Evolutionary conservation across 2,113 vertebrate genomes (phyloP), one percentile per base, ranked within the genome.

Genomic region (Narcine bancroftii): DNA sequence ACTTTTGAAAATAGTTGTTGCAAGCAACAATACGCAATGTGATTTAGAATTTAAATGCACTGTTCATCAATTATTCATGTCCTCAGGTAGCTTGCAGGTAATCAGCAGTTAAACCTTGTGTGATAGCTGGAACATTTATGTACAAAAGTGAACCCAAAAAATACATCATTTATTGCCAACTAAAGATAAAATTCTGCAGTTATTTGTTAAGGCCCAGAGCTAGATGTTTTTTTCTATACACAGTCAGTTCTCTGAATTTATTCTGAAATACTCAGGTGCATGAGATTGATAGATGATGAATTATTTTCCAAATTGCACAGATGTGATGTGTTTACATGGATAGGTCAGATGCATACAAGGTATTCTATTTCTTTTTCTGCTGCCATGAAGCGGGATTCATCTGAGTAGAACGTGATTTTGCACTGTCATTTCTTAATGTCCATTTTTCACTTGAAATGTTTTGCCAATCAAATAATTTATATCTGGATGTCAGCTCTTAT

Each of bases 401-500:
- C n/a, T 56, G 11, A 85, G 29, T 81, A 0, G 29, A 56, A 53
- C 50, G 2, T 85, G 81, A 56, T n/a, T 85, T 19, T 45, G 9
- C 87, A 45, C 9, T 66, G 10, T 7, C 87, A 91, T 21, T 91
- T 45, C 10, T 26, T 39, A 69, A 9, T 29, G 87, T 11, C 19
- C 13, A 26, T 45, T 24, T 26, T 91, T n/a, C 87, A 47, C 45
- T 91, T 91, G 60, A 91, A 91, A 71, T 91, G 26, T 29, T 91
- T 91, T 29, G 2, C 39, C 6, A 69, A 47, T 91, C 39, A 69
- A 69, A 69, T 26, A 45, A 91, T 91, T 91, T 91, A 45, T 65
- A 66, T 4, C 9, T 2, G 69, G 60, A 89, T 63, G 56, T 39
- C 56, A 39, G n/a, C 19, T 45, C 13, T 45, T 91, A 91, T 45